Evolutionary conservation across 2,113 vertebrate species (phyloP).

Genomic region (Semnornis frantzii): DNA sequence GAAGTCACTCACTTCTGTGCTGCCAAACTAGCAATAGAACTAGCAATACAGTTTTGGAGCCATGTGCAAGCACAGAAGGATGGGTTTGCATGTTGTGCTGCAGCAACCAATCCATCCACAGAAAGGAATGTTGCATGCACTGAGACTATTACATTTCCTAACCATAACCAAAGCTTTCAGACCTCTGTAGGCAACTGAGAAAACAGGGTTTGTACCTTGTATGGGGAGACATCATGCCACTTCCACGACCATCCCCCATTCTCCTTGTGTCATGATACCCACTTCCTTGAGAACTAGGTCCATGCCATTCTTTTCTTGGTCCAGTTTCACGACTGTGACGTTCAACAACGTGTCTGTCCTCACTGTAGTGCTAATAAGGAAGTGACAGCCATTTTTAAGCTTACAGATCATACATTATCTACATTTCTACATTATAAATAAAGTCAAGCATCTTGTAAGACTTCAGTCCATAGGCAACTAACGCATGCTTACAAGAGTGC

Average conservation of each 20-base stretch:
- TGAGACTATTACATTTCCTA: background rate
- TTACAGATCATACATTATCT: background rate
- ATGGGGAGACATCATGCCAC: slow-evolving; percentile 86
- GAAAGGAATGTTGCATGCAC: background rate
- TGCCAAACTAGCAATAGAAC: background rate
- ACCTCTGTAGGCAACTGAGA: background rate
- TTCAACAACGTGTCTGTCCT: slow-evolving; percentile 91
- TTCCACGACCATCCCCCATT: slow-evolving; percentile 82
- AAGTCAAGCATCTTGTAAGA: background rate
- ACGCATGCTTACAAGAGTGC: background rate
- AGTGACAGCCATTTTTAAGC: background rate
- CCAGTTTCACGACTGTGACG: slow-evolving; percentile 88
- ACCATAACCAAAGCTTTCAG: background rate
- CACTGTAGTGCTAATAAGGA: slow-evolving; percentile 81
- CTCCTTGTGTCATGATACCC: slow-evolving; percentile 85
- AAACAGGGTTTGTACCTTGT: slow-evolving; percentile 80
- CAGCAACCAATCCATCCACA: background rate
- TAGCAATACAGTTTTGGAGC: background rate
- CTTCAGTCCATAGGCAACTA: background rate
- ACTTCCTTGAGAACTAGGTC: slow-evolving; percentile 84
- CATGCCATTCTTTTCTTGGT: slow-evolving; percentile 94
- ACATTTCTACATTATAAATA: background rate
- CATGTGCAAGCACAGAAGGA: background rate
- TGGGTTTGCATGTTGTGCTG: background rate
- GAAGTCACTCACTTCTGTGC: background rate